phyloP scores from a whole-genome alignment of 2,113 vertebrate species.

The Ammodytes marinus region DNA sequence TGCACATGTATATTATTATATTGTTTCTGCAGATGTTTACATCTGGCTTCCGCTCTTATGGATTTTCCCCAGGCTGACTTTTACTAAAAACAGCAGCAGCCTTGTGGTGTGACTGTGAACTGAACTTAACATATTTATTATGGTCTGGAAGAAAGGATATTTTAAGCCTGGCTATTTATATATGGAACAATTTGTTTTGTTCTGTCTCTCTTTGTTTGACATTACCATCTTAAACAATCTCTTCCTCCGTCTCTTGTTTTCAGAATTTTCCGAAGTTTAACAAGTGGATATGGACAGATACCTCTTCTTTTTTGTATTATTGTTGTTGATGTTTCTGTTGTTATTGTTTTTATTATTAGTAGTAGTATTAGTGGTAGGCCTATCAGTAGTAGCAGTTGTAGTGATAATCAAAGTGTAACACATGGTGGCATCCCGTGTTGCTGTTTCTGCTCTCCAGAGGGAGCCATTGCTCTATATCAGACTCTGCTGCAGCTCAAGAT shows the following conservation, averaged over 20 bases:
- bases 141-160: conserved; percentile 11
- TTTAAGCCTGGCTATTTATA: conserved; percentile 9
- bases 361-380: too few relatives aligned
- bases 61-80: conserved; percentile 21
- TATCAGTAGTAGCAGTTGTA: too few relatives aligned
- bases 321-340: too few relatives aligned
- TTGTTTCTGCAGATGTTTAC: conserved; percentile 66
- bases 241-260: background rate
- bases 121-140: conserved; percentile 21
- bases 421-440: background rate
- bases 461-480: conserved; percentile 71
- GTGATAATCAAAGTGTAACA: background rate
- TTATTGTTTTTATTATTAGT: background rate
- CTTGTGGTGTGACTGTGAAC: background rate
- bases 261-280: background rate
- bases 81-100: conserved; percentile 14
- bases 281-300: background rate
- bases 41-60: conserved; percentile 20
- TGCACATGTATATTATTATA: conserved; percentile 35
- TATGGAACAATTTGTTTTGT: conserved; percentile 14
- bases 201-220: background rate
- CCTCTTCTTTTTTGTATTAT: too few relatives aligned
- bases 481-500: background rate
- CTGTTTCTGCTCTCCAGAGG: conserved; percentile 65
- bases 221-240: background rate